phyloP scores from a whole-genome alignment of 2,113 vertebrate species.

The Tragelaphus scriptus region DNA sequence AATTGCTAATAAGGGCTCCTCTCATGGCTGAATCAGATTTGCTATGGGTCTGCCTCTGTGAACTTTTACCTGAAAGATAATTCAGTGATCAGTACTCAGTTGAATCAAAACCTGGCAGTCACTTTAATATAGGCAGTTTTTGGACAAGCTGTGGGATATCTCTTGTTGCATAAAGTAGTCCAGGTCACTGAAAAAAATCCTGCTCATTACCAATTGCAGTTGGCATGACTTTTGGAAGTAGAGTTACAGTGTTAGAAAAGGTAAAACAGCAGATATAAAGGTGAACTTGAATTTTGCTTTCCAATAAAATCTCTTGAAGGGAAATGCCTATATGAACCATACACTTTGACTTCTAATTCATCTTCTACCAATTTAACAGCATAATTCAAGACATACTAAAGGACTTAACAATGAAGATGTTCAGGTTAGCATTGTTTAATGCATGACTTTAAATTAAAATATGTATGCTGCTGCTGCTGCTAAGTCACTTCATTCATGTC shows the following conservation, averaged over 20 bases:
- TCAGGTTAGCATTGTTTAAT: neutral
- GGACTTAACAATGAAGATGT: neutral
- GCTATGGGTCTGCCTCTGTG: neutral
- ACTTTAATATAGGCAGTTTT: neutral
- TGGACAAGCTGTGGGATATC: neutral
- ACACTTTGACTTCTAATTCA: neutral
- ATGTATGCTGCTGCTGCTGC: neutral
- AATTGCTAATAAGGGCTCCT: neutral
- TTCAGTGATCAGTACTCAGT: neutral
- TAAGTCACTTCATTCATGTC: too few species aligned
- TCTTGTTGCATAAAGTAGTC: neutral
- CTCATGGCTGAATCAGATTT: neutral
- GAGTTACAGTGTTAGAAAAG: neutral
- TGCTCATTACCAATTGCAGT: neutral
- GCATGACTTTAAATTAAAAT: neutral
- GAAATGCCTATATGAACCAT: neutral
- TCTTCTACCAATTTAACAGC: neutral
- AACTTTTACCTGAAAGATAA: constrained; percentile 10
- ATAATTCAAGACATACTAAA: neutral
- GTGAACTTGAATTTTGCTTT: neutral
- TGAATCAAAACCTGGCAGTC: neutral
- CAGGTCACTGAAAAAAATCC: neutral
- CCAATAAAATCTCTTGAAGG: neutral
- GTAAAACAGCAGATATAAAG: neutral
- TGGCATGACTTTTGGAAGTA: neutral